Percentiles rank a stretch among this genome's conserved stretches.
Conservation (phyloP, 2,888 invertebrate genomes). For the Nysson spinosus region DNA sequence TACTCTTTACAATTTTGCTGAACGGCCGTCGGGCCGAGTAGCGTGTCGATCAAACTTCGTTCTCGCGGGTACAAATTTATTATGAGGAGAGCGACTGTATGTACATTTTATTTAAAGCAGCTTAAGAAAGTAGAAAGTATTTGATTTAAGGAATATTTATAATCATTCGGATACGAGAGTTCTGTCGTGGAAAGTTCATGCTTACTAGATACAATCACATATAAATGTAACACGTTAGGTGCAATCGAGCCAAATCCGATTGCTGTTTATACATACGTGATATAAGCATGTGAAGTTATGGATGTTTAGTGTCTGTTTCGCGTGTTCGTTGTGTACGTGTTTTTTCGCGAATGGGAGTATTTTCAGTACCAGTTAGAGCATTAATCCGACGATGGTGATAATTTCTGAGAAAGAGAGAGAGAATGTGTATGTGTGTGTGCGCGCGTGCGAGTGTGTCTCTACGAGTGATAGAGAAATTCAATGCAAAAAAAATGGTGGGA, state of each 20-base stretch:
- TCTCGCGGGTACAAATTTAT: conserved; percentile 48
- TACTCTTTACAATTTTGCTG: conserved; percentile 1
- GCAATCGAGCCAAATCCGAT: conserved; percentile 46
- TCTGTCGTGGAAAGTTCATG: conserved; percentile 38
- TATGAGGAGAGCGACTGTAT: conserved; percentile 21
- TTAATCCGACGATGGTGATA: background rate
- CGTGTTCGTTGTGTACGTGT: no score
- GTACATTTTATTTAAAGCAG: conserved; percentile 35
- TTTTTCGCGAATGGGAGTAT: background rate
- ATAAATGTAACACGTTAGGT: conserved; percentile 51
- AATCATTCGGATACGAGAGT: conserved; percentile 24
- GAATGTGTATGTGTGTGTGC: conserved; percentile 10
- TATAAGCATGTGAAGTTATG: conserved; percentile 23
- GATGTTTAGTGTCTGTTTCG: no score
- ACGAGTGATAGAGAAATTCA: background rate
- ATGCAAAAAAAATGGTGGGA: background rate
- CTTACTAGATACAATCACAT: conserved; percentile 49
- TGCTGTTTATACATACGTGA: conserved; percentile 38
- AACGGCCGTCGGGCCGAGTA: conserved; percentile 1
- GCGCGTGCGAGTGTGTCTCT: conserved; percentile 8
- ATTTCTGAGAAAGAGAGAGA: background rate
- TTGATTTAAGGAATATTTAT: conserved; percentile 36
- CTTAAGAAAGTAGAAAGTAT: conserved; percentile 34
- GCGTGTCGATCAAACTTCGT: conserved; percentile 31
- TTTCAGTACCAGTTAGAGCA: background rate